Evolutionary conservation across 2,113 vertebrate genomes (phyloP), one percentile per base, ranked within the genome.

Genomic region (Podilymbus podiceps): DNA sequence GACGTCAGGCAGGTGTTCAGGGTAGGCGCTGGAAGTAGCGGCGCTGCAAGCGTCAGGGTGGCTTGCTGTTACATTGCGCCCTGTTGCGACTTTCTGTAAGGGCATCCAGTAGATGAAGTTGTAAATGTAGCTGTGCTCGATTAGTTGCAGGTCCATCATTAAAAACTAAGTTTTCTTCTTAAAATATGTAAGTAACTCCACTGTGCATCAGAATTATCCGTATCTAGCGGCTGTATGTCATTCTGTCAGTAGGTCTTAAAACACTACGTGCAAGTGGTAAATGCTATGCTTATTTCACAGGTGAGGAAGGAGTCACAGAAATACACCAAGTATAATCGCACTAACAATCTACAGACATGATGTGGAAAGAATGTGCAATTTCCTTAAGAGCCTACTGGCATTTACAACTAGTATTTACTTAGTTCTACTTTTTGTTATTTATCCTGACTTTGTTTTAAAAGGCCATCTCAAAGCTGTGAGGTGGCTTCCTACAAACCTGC

Each of bases 201-300:
- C 17, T 40, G 0, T 7, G 10, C 18, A 15, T 64, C 23, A 19
- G n/a, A 31, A 60, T 35, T 11, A 12, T 0, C 11, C 3, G 0
- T 11, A 6, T 47, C 15, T 33, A 30, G 52, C 15, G 60, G 52
- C 49, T 31, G 12, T 52, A 6, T n/a, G 42, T 27, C 27, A 8
- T 59, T 64, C 6, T 55, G 18, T 62, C 47, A 18, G 0, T 30
- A 49, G 10, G 31, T 67, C 56, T 75, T 66, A 28, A 75, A 80
- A 55, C 6, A 1, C 27, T 16, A 15, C 18, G 2, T 11, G 46
- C 16, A 9, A 31, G 27, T 53, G n/a, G 17, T 42, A 46, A 71
- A 74, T 23, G 42, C 14, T 49, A 5, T 22, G 20, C 58, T 40
- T 11, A 3, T 38, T 17, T 79, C 10, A 14, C n/a, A 42, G 27